Conservation (phyloP, 2,888 invertebrate species). For the Lordiphosa andalusiaca region DNA sequence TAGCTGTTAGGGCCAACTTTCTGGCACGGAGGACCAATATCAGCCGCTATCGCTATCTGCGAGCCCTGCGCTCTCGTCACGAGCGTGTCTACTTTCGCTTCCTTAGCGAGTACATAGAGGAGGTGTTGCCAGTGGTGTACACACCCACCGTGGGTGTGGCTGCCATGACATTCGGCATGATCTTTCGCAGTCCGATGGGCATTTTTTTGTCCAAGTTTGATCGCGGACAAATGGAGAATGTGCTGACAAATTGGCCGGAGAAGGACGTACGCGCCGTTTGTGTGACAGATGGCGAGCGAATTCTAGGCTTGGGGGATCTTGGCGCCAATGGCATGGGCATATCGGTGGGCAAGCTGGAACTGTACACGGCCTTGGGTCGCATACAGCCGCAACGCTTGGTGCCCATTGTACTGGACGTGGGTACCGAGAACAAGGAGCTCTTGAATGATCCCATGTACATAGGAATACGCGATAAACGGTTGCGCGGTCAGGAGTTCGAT, state of each 20-base stretch:
- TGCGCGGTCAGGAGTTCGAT: slow-evolving; percentile 52
- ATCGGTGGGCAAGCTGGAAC: slow-evolving; percentile 52
- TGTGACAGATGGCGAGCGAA: slow-evolving; percentile 59
- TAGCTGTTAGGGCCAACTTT: slow-evolving; percentile 89
- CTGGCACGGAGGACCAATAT: slow-evolving; percentile 90
- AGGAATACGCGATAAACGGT: slow-evolving; percentile 46
- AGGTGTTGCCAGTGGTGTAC: slow-evolving; percentile 97
- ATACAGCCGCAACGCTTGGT: slow-evolving; percentile 40
- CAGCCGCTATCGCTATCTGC: slow-evolving; percentile 94
- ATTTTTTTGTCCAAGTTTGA: slow-evolving; percentile 83
- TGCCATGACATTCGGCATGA: slow-evolving; percentile 95
- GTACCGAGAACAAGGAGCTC: slow-evolving; percentile 46
- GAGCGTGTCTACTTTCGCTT: slow-evolving; percentile 95
- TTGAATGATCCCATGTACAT: slow-evolving; percentile 53
- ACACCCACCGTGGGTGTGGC: slow-evolving; percentile 98
- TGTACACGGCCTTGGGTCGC: slow-evolving; percentile 49
- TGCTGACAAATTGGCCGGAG: slow-evolving; percentile 56
- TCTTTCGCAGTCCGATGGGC: slow-evolving; percentile 92
- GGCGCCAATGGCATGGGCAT: slow-evolving; percentile 68
- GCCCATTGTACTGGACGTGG: slow-evolving; percentile 49
- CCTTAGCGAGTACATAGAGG: slow-evolving; percentile 89
- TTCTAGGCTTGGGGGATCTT: slow-evolving; percentile 56
- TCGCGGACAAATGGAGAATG: slow-evolving; percentile 37
- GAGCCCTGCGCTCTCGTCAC: slow-evolving; percentile 89
- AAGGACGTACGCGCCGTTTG: slow-evolving; percentile 41